Percentiles rank a stretch among this genome's conserved stretches.
Conservation (phyloP, 2,888 invertebrate species). For the Hemaris fuciformis region DNA sequence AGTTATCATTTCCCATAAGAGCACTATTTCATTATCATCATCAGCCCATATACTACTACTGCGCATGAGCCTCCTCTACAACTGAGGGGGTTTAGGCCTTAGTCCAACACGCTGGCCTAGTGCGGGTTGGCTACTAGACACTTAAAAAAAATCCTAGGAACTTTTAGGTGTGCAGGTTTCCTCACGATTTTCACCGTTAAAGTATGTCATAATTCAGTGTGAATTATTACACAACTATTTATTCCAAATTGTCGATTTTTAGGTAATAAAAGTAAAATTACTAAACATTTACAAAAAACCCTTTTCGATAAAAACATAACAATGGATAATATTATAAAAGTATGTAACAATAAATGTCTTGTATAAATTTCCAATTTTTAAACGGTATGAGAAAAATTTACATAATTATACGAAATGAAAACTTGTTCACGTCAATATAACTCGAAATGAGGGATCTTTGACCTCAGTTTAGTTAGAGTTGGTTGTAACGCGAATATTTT, state of each 20-base stretch:
- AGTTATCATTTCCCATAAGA: no score
- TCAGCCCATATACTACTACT: no score
- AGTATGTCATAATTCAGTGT: no score
- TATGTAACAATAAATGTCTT: neutral
- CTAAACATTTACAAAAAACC: neutral
- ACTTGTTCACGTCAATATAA: neutral
- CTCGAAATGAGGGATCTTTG: neutral
- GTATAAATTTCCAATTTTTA: neutral
- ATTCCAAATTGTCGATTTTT: neutral
- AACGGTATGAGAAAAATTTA: conserved; percentile 1
- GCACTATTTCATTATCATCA: no score
- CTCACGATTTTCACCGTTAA: no score
- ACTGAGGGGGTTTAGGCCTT: no score
- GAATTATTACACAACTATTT: no score
- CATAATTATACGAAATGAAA: conserved; percentile 3
- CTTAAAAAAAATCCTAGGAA: no score
- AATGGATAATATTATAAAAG: neutral
- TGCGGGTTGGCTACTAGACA: no score
- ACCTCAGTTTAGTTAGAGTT: neutral
- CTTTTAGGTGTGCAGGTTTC: neutral
- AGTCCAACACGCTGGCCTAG: no score
- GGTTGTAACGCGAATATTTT: neutral
- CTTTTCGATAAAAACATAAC: neutral
- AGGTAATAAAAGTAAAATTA: conserved; percentile 1
- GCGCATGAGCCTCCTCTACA: no score